phyloP scores from a whole-genome alignment of 2,888 invertebrate species.

The Marronus borbonicus region DNA sequence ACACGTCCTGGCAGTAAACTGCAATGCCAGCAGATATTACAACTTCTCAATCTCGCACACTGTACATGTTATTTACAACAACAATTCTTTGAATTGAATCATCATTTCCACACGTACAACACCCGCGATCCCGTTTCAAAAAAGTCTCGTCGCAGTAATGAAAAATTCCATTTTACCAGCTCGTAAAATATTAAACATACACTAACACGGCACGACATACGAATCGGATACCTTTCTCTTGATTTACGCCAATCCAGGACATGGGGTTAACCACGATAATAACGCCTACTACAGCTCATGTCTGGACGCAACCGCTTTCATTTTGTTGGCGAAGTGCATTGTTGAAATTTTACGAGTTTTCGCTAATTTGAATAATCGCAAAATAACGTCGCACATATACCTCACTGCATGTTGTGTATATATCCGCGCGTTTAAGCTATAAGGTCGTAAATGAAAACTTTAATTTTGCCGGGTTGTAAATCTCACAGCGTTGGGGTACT shows the following conservation, averaged over 20 bases:
- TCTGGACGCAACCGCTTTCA: not conserved
- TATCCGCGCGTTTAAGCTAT: not conserved
- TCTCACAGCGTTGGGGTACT: too few relatives aligned
- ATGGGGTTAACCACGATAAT: not conserved
- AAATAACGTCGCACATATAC: conserved; percentile 14
- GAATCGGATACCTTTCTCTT: not conserved
- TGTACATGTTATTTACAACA: too few relatives aligned
- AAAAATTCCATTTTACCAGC: too few relatives aligned
- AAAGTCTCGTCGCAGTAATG: too few relatives aligned
- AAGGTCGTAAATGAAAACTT: too few relatives aligned
- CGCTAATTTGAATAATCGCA: conserved; percentile 21
- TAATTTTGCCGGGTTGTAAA: too few relatives aligned
- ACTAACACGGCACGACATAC: not conserved
- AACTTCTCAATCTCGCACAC: too few relatives aligned
- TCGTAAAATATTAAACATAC: not conserved
- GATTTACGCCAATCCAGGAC: not conserved
- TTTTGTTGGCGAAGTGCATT: conserved; percentile 15
- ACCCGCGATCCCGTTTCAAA: too few relatives aligned
- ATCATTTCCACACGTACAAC: too few relatives aligned
- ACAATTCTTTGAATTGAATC: too few relatives aligned
- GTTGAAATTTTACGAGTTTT: conserved; percentile 29
- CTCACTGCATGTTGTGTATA: not conserved
- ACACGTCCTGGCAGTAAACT: too few relatives aligned
- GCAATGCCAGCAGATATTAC: too few relatives aligned
- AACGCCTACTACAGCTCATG: conserved; percentile 16